Evolutionary conservation across 2,113 vertebrate species (phyloP), one percentile per base, ranked within the genome.

Genomic region (Thunnus thynnus): DNA sequence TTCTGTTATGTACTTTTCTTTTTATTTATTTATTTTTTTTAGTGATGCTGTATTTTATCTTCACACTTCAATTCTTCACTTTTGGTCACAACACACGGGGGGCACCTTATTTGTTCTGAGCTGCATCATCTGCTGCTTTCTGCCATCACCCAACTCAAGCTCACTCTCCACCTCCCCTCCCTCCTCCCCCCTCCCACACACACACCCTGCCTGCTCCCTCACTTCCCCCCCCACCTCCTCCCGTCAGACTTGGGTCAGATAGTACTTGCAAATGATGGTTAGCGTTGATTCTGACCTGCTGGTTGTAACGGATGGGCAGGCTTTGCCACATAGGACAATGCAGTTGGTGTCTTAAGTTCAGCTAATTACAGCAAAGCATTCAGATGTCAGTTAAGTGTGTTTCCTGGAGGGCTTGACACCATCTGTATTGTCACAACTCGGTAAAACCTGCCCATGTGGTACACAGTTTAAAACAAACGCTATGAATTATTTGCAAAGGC

Each of bases 121-220:
- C 90, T 91, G 86, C 85, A 88, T 72, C 89, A 89, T 86, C 88
- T 79, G 89, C 90, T 92, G 90, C 92, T 91, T 93, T 77, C 79
- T 88, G 89, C 90, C 70, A 61, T 92, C 82, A 86, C 81, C 82
- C 81, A 68, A 80, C 84, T 83, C 82, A 30, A 76, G 77, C 85
- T 87, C 84, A 76, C 88, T 75, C 64, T 64, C 83, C 85, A 57
- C 61, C 72, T 50, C 54, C 60, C 58, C 56, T 48, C 20, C 44
- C 72, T 22, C 41, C 55, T 47, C 10, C 20, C 55, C 56, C 13
- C 56, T 9, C 57, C 55, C 85, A 73, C 73, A 80, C 86, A 86
- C 76, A 88, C 84, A 64, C 86, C 83, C 84, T 88, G 79, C 91
- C 80, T 82, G 80, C 64, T 84, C 85, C 89, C 84, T 62, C 73